phyloP scores from a whole-genome alignment of 2,888 invertebrate species.

The Lithosia quadra region DNA sequence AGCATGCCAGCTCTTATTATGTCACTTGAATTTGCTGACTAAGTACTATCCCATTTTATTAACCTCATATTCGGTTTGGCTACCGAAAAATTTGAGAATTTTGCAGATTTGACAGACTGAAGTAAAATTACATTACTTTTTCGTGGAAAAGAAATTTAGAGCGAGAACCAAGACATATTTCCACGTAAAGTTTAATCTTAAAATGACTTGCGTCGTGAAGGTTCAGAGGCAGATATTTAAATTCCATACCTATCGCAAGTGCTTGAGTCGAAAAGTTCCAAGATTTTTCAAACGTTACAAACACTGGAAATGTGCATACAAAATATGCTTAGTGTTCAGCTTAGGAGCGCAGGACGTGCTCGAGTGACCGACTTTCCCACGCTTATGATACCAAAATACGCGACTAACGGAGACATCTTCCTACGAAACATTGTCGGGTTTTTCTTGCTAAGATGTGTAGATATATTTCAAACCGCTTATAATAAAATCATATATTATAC shows the following conservation, averaged over 20 bases:
- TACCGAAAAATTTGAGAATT: conserved; percentile 12
- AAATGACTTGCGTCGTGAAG: conserved; percentile 9
- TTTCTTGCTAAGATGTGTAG: background rate
- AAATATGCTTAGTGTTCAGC: conserved; percentile 55
- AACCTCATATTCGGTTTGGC: conserved; percentile 29
- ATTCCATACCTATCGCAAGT: conserved; percentile 35
- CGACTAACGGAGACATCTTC: conserved; percentile 44
- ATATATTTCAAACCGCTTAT: background rate
- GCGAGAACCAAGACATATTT: conserved; percentile 14
- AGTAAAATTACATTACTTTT: conserved; percentile 2
- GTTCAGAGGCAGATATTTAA: conserved; percentile 28
- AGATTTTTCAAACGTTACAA: conserved; percentile 53
- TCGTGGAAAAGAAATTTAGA: background rate
- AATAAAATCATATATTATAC: background rate
- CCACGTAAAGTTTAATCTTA: conserved; percentile 10
- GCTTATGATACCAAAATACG: conserved; percentile 49
- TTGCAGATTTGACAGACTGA: conserved; percentile 10
- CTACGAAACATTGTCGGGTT: background rate
- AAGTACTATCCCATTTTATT: conserved; percentile 39
- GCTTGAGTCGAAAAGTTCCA: conserved; percentile 36
- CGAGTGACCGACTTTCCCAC: conserved; percentile 61
- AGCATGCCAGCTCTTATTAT: conserved; percentile 36
- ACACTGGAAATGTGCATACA: conserved; percentile 51
- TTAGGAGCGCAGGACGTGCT: conserved; percentile 58
- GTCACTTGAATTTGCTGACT: conserved; percentile 38